Base-by-base conservation (phyloP, 1,140 invertebrate species). In the Globodera ellingtonae region DNA sequence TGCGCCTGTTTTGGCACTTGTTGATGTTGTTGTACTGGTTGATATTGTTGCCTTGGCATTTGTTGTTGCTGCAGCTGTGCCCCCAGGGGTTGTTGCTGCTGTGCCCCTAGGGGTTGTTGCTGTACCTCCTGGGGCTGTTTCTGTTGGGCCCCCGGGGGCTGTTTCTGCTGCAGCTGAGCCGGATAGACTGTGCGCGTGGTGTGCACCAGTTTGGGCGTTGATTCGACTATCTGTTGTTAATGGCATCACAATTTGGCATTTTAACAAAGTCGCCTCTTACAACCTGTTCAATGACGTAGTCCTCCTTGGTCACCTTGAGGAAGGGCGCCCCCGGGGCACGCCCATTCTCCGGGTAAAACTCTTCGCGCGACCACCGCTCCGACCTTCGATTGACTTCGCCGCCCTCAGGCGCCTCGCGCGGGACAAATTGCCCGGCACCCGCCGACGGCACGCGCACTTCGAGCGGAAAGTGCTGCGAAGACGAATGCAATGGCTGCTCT, bases 1-100 rank as follows among this genome's bases (percentile, higher is more conserved):
- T n/a, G 78, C 44, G 66, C 4, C 15, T 8, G 44, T 50, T 18
- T 24, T 72, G 70, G 74, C 35, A 47, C 9, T 79, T 50, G 44
- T n/a, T 79, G 78, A 44, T 79, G 78, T 18, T 56, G 10, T 21
- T 77, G 62, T 67, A 66, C 75, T 65, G 44, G 73, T 35, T 78
- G 77, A 8, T 47, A 24, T 50, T 81, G 74, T 80, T 24, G 56
- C 47, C 75, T 48, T 79, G 35, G 50, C 66, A 24, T 8, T 50
- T 9, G 52, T 18, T 78, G n/a, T 50, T 65, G 46, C 69, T 79
- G 50, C 24, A 47, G 50, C 18, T 59, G 18, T 71, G 10, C 7
- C 44, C 6, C 69, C 78, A 56, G 78, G 46, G 21, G 9, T 9
- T 79, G n/a, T n/a, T n/a, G n/a, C n/a, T n/a, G n/a, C 47, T 24